phyloP scores from a whole-genome alignment of 37 sponge, comb jelly and placozoan species.

The Cliona cf. orientalis region DNA sequence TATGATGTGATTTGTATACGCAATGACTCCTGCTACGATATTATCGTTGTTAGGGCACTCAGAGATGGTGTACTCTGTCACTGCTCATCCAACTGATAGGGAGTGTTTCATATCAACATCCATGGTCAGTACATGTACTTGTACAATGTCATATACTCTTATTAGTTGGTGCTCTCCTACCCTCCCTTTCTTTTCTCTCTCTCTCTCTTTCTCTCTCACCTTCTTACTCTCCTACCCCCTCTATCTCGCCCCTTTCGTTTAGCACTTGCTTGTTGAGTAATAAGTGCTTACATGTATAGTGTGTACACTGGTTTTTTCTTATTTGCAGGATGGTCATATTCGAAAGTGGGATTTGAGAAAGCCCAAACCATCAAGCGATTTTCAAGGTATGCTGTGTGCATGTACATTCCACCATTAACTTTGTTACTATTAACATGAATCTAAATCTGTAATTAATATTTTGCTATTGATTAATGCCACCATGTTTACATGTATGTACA shows the following conservation, averaged over 20 bases:
- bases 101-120: slow-evolving; percentile 36
- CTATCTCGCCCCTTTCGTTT: too few relatives aligned
- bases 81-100: slow-evolving; percentile 1
- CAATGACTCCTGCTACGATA: too few relatives aligned
- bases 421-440: not conserved
- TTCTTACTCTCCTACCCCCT: not conserved
- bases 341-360: slow-evolving; percentile 43
- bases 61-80: slow-evolving; percentile 30
- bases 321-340: slow-evolving; percentile 32
- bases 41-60: slow-evolving; percentile 47
- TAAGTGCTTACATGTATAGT: too few relatives aligned
- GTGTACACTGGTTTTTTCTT: not conserved
- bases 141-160: not conserved
- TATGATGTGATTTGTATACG: too few relatives aligned
- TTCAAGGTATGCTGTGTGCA: slow-evolving; percentile 38
- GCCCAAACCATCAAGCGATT: slow-evolving; percentile 20
- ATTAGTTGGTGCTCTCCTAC: not conserved
- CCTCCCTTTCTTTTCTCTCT: not conserved
- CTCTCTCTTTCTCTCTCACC: not conserved
- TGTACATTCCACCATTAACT: too few relatives aligned
- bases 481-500: not conserved
- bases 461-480: too few relatives aligned
- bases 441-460: not conserved
- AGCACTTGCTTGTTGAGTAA: not conserved
- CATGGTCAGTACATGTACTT: slow-evolving; percentile 31